Evolutionary conservation across 1,140 invertebrate species (phyloP).

Genomic region (Drosophila erecta): DNA sequence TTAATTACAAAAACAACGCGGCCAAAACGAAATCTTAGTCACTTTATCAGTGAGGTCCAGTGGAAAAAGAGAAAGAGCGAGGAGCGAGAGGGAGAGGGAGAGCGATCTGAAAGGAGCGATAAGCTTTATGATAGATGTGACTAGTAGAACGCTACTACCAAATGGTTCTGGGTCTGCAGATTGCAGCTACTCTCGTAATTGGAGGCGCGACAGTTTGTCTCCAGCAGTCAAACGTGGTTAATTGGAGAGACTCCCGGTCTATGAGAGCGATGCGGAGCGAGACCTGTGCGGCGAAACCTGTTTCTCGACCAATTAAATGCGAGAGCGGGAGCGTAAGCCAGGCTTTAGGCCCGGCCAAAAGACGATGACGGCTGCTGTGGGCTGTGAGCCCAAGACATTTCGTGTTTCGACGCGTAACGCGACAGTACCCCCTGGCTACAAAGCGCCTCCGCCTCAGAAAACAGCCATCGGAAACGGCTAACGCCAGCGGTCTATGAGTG

Average conservation of each 20-base stretch:
- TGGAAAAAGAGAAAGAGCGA: constrained; percentile 10
- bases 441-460: constrained; percentile 2
- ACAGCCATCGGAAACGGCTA: constrained; percentile 3
- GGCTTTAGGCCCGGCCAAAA: constrained; percentile 48
- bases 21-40: constrained; percentile 67
- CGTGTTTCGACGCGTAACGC: constrained; percentile 74
- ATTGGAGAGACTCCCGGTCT: constrained; percentile 48
- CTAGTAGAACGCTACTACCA: constrained; percentile 82
- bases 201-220: constrained; percentile 60
- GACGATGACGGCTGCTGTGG: constrained; percentile 58
- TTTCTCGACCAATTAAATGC: constrained; percentile 77
- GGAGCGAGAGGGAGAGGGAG: constrained; percentile 5
- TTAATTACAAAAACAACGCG: constrained; percentile 82
- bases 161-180: constrained; percentile 64
- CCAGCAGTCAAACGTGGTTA: constrained; percentile 55
- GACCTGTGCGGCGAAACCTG: constrained; percentile 36
- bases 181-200: constrained; percentile 51
- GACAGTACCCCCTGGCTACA: constrained; percentile 59
- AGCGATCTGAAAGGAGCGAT: constrained; percentile 50
- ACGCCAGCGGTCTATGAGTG: constrained; percentile 48
- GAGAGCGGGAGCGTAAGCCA: constrained; percentile 25
- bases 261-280: neutral
- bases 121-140: constrained; percentile 81
- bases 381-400: constrained; percentile 63
- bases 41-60: constrained; percentile 50